Evolutionary conservation across 2,113 vertebrate species (phyloP).

Genomic region (Aptenodytes forsteri): DNA sequence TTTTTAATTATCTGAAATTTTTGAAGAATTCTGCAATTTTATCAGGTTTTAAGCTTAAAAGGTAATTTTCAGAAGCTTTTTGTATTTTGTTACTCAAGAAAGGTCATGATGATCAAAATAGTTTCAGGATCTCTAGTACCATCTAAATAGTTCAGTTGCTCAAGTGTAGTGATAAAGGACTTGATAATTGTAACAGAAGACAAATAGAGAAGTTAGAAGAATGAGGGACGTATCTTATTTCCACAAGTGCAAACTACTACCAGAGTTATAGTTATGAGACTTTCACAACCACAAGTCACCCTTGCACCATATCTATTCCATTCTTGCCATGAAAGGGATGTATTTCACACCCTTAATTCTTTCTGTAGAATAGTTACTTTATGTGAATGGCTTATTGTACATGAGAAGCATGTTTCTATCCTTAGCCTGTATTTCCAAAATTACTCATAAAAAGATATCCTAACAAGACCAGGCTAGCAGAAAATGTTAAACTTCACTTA

Average conservation of each 20-base stretch:
- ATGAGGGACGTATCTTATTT: neutral
- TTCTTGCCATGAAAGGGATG: neutral
- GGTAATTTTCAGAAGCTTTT: neutral
- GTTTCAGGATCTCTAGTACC: neutral
- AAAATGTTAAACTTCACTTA: neutral
- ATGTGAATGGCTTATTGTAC: neutral
- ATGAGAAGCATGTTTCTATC: fast-evolving
- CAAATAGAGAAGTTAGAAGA: neutral
- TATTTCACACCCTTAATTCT: neutral
- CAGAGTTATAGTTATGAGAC: neutral
- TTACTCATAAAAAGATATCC: neutral
- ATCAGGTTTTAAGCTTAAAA: neutral
- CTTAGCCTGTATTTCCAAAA: neutral
- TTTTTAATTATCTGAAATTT: neutral
- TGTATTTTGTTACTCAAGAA: neutral
- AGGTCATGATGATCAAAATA: neutral
- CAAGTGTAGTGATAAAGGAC: neutral
- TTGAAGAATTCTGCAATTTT: neutral
- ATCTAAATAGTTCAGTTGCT: neutral
- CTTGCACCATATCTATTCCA: fast-evolving
- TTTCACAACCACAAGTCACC: neutral
- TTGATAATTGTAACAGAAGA: neutral
- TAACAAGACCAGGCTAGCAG: neutral
- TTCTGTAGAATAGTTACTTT: neutral
- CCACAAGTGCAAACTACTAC: neutral